These are phyloP conservation scores for Lucilia cuprina DNA, from an alignment of 1,140 invertebrate species.

Conservation along the genomic window DNA sequence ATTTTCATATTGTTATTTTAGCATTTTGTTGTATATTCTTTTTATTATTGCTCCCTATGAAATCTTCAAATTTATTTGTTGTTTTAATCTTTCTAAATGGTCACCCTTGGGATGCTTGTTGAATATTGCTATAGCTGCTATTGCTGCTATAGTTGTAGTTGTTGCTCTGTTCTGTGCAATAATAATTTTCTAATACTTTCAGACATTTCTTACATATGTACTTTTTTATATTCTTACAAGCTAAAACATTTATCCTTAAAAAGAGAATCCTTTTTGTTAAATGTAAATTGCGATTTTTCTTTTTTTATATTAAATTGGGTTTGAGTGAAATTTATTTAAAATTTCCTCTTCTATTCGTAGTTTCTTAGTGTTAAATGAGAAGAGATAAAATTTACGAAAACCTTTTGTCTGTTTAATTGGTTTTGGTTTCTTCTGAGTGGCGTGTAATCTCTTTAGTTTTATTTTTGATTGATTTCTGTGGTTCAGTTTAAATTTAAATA, in stretches of 20 bases:
- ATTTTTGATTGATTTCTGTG: not conserved
- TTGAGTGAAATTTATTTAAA: too few relatives aligned
- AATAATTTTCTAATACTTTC: not conserved
- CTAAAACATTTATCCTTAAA: too few relatives aligned
- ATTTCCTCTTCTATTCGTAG: too few relatives aligned
- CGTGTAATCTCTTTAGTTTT: not conserved
- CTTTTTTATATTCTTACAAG: too few relatives aligned
- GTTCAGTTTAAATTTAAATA: too few relatives aligned
- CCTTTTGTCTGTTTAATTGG: not conserved
- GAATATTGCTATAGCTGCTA: not conserved
- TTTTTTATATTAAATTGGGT: too few relatives aligned
- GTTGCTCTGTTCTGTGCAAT: not conserved
- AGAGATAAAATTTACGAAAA: not conserved
- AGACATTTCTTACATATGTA: too few relatives aligned
- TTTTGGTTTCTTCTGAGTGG: not conserved
- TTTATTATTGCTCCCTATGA: not conserved
- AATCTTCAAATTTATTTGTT: slow-evolving; percentile 3
- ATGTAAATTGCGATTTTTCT: too few relatives aligned
- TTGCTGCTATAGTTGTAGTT: not conserved
- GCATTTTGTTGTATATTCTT: not conserved
- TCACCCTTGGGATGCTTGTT: not conserved
- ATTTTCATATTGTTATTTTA: not conserved
- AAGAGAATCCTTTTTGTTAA: too few relatives aligned
- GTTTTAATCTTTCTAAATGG: slow-evolving; percentile 10
- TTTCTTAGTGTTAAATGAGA: not conserved